phyloP scores from a whole-genome alignment of 1,140 invertebrate species.

The Brachionus rubens region DNA sequence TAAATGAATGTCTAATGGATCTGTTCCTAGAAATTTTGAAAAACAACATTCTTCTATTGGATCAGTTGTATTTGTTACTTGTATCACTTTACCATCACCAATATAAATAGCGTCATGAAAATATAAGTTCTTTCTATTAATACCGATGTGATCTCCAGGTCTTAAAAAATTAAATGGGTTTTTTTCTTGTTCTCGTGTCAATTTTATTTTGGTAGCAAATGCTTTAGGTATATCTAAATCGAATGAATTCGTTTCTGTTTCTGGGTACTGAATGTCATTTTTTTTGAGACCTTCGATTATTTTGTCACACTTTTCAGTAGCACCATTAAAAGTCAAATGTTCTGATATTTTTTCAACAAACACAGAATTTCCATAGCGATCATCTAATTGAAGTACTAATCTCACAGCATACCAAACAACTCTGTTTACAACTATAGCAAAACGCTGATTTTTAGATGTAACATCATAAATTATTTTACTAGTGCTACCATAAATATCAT shows the following conservation, averaged over 20 bases:
- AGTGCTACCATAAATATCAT: background rate
- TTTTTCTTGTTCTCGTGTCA: too few relatives aligned
- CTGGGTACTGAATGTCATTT: too few relatives aligned
- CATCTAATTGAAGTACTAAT: background rate
- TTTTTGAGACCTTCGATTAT: background rate
- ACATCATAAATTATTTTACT: background rate
- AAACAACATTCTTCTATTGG: background rate
- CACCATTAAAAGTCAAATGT: background rate
- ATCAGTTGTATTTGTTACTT: background rate
- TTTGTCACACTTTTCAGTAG: background rate
- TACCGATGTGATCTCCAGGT: background rate
- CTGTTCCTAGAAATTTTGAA: background rate
- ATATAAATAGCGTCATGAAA: background rate
- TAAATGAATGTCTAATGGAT: too few relatives aligned
- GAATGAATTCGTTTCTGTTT: too few relatives aligned
- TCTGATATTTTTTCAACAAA: background rate
- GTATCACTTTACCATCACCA: background rate
- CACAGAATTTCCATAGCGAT: background rate
- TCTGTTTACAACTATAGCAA: background rate
- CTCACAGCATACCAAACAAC: background rate
- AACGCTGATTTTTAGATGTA: background rate
- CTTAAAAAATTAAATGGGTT: background rate
- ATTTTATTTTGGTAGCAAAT: too few relatives aligned
- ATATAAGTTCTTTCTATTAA: background rate
- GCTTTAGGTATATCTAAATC: too few relatives aligned